These are phyloP conservation scores for Tapera naevia DNA, from an alignment of 2,797 vertebrate genomes.

Conservation along the genomic window DNA sequence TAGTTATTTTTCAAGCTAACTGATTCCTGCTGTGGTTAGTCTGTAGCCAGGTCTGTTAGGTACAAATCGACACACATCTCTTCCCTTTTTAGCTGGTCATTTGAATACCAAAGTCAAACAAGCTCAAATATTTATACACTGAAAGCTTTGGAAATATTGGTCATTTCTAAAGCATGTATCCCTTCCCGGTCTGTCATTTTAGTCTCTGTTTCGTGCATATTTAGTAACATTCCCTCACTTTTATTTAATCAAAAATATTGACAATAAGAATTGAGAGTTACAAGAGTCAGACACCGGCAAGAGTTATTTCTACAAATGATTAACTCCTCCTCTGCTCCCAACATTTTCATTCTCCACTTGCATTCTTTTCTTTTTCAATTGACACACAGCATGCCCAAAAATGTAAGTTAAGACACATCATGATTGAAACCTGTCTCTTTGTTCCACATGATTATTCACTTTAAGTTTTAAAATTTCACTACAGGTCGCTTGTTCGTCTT, in stretches of 20 bases:
- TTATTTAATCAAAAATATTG: not conserved
- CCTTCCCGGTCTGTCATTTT: not conserved
- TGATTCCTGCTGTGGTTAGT: not conserved
- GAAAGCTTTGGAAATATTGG: not conserved
- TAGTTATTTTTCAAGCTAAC: not conserved
- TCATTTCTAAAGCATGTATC: not conserved
- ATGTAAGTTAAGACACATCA: not conserved
- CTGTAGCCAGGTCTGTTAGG: not conserved
- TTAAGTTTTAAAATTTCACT: not conserved
- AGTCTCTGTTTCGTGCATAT: not conserved
- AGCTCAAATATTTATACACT: not conserved
- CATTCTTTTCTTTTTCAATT: not conserved
- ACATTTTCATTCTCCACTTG: not conserved
- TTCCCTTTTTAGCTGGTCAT: not conserved
- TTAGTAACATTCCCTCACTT: not conserved
- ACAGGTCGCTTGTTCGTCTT: not conserved
- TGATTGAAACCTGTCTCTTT: not conserved
- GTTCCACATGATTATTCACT: not conserved
- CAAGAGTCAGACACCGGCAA: not conserved
- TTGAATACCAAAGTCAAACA: not conserved
- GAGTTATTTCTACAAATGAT: not conserved
- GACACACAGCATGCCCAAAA: too few species aligned
- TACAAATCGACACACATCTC: not conserved
- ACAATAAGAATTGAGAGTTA: not conserved
- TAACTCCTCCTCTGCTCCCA: not conserved